Evolutionary conservation across 2,113 vertebrate genomes (phyloP), one percentile per base, ranked within the genome.

Genomic region (Miniopterus natalensis): DNA sequence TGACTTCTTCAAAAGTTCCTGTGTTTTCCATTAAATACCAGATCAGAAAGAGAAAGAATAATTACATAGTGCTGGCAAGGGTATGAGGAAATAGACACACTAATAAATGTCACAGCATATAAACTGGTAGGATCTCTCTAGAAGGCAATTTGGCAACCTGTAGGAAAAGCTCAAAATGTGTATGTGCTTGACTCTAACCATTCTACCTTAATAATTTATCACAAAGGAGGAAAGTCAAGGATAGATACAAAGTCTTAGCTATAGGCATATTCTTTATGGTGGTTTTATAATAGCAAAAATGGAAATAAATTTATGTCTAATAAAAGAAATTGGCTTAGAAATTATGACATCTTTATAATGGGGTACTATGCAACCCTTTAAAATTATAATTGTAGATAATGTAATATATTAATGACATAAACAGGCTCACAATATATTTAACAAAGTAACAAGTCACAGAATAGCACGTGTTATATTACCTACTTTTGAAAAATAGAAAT

Each of bases 141-240:
- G 53, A 71, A 93, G n/a, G 47, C 47, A 88, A 11, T 70, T 88
- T 66, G 53, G 27, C 23, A 59, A 83, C 49, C 68, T 3, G 2
- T n/a, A 61, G 3, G 14, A 45, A 49, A 59, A 73, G 27, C 11
- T 84, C 80, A 73, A 47, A 88, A 74, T 49, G 31, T 70, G 47
- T 47, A 14, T 29, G 15, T 45, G 25, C 27, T 92, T 79, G 74
- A 73, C 73, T 66, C 45, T 74, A 83, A 53, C 6, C 59, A 53
- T 75, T 89, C 45, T 31, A 63, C 59, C 27, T 74, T 42, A 88
- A 57, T 80, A 57, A 77, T 47, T 90, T 84, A 88, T 94, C 25
- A 8, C 55, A 29, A 59, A 21, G 40, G 2, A 55, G 36, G 7
- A 75, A 45, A 95, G 36, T 51, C 40, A 65, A 71, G 3, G 14